Conservation (phyloP, 2,888 invertebrate species). For the Agriopis aurantiaria region DNA sequence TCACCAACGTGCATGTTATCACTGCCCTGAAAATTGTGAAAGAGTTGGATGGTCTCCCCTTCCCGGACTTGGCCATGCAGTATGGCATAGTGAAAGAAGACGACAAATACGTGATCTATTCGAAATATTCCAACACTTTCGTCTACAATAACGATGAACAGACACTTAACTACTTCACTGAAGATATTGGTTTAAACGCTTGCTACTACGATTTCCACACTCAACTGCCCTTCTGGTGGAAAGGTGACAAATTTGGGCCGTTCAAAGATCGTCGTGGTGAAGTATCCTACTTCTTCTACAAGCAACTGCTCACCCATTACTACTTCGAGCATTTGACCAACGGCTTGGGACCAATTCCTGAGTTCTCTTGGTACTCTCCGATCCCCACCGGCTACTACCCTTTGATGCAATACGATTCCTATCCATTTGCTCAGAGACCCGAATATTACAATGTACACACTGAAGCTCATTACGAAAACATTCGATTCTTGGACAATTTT, state of each 20-base stretch:
- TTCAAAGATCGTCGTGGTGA: conserved; percentile 88
- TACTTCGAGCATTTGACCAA: conserved; percentile 89
- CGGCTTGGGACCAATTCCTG: conserved; percentile 87
- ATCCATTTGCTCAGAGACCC: conserved; percentile 86
- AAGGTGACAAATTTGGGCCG: conserved; percentile 77
- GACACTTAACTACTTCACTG: conserved; percentile 89
- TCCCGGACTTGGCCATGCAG: conserved; percentile 63
- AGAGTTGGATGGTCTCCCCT: conserved; percentile 66
- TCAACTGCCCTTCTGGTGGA: conserved; percentile 88
- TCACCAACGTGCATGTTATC: conserved; percentile 87
- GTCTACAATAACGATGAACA: conserved; percentile 85
- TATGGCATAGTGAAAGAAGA: conserved; percentile 74
- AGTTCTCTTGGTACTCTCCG: conserved; percentile 89
- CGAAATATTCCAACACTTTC: conserved; percentile 86
- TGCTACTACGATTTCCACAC: conserved; percentile 89
- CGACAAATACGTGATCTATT: conserved; percentile 79
- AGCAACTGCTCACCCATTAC: conserved; percentile 90
- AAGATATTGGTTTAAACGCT: conserved; percentile 89
- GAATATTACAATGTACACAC: conserved; percentile 86
- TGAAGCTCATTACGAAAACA: conserved; percentile 78
- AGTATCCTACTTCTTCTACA: conserved; percentile 88
- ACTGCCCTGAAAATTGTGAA: conserved; percentile 74
- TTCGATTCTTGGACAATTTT: conserved; percentile 87
- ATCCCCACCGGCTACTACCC: conserved; percentile 71
- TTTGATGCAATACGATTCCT: conserved; percentile 50